Conservation (phyloP, 37 sponge, comb jelly and placozoan genomes). For the Cliona cf. orientalis region DNA sequence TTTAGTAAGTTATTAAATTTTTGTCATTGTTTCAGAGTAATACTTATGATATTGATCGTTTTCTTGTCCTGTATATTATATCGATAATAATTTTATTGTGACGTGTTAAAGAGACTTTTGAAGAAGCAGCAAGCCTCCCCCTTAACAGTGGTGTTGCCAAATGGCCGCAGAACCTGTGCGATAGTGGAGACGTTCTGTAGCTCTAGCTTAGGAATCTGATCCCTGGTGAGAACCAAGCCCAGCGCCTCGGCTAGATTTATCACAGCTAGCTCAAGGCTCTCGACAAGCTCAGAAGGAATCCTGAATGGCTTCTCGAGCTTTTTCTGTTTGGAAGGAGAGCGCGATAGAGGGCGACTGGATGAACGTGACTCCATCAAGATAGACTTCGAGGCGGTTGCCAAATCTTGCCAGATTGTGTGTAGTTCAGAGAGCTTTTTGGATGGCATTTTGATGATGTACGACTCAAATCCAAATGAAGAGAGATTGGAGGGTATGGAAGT, state of each 20-base stretch:
- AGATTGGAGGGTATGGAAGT: neutral
- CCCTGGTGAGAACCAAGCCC: neutral
- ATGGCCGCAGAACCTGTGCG: slow-evolving; percentile 6
- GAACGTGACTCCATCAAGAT: too few relatives aligned
- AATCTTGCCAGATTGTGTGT: slow-evolving; percentile 28
- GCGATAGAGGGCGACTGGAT: slow-evolving; percentile 41
- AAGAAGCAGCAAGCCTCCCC: slow-evolving; percentile 41
- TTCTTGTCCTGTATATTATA: neutral
- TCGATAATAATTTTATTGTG: neutral
- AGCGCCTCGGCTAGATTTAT: neutral
- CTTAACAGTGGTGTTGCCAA: neutral
- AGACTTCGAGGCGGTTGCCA: neutral
- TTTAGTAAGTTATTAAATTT: neutral
- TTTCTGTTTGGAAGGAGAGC: slow-evolving; percentile 41
- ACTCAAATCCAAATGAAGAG: slow-evolving; percentile 14
- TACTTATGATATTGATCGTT: neutral
- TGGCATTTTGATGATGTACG: neutral
- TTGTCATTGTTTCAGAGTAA: neutral
- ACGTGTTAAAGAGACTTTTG: slow-evolving; percentile 9
- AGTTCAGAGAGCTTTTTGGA: neutral
- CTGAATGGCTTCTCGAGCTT: slow-evolving; percentile 2
- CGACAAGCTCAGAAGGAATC: slow-evolving; percentile 3
- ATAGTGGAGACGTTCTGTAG: slow-evolving; percentile 15
- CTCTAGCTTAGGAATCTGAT: slow-evolving; percentile 35
- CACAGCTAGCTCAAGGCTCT: neutral